Evolutionary conservation across 2,113 vertebrate genomes (phyloP), one percentile per base, ranked within the genome.

Genomic region (Catharus fuscescens): DNA sequence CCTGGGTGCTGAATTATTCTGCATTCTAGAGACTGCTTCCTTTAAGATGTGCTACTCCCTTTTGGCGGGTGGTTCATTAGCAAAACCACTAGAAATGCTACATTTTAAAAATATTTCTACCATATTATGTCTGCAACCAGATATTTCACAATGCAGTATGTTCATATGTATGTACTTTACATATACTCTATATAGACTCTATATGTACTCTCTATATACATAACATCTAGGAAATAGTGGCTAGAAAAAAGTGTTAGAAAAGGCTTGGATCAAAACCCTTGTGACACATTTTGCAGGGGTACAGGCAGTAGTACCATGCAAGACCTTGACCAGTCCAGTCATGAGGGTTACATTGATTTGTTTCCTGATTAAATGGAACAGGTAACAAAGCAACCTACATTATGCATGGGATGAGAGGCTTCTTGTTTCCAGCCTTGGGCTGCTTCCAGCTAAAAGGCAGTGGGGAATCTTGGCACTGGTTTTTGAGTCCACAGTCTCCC

Each of bases 1-100:
- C 92, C 62, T 54, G 74, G 92, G 67, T 89, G 74, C 78, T 32
- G 72, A 71, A 87, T 93, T 97, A 86, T 90, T 94, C 85, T 92
- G 66, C 80, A 92, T 96, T 86, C 89, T 32, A 17, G 53, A 92
- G 85, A 28, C 73, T 54, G n/a, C 60, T 82, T 76, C 60, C 77
- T 88, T 84, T 90, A 71, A 94, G 48, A 52, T 21, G 6, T 50
- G 53, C 62, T 73, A 6, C 42, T 91, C 57, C 53, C 80, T 93
- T 95, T 86, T 80, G 66, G 69, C 81, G 87, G 69, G 87, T 90
- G 67, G 74, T 84, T 95, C 85, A 86, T 93, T 28, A 65, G 16
- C 78, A 78, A 86, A 94, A 88, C 88, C 36, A 56, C 36, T 38
- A 52, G 25, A 90, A 83, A 48, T 25, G 23, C n/a, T 73, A 5